Evolutionary conservation across 2,113 vertebrate species (phyloP).

Genomic region (Myotis davidii): DNA sequence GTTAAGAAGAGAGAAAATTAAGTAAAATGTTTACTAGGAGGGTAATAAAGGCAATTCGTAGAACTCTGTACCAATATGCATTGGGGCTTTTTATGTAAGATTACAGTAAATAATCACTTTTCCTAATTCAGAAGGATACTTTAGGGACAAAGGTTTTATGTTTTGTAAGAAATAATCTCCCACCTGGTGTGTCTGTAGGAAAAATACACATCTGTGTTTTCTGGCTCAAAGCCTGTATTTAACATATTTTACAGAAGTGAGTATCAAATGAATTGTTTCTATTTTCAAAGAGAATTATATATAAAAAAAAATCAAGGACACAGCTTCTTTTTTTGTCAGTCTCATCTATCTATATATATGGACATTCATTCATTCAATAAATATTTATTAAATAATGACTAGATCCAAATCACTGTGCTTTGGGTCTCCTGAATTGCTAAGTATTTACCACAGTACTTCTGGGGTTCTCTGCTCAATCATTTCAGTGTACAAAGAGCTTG

Average conservation of each 20-base stretch:
- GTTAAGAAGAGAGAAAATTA: conserved; percentile 70
- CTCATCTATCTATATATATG: not conserved
- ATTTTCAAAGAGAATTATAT: not conserved
- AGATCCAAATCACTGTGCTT: not conserved
- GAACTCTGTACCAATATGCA: not conserved
- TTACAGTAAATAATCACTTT: conserved; percentile 7
- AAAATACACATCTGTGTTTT: conserved; percentile 35
- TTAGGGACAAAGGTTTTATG: conserved; percentile 7
- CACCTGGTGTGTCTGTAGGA: not conserved
- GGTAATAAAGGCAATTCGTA: not conserved
- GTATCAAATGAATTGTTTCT: conserved; percentile 35
- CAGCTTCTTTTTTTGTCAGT: not conserved
- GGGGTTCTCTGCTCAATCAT: not conserved
- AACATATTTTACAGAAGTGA: not conserved
- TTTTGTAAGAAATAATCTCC: conserved; percentile 40
- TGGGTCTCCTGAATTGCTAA: not conserved
- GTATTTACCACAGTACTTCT: not conserved
- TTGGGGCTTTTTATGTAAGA: not conserved
- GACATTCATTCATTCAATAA: not conserved
- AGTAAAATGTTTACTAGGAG: not conserved
- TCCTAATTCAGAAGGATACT: conserved; percentile 36
- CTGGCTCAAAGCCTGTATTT: not conserved
- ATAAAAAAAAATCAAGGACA: not conserved
- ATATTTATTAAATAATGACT: not conserved
- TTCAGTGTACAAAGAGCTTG: not conserved